Evolutionary conservation across 2,113 vertebrate species (phyloP), one percentile per base, ranked within the genome.

Genomic region (Rhea pennata): DNA sequence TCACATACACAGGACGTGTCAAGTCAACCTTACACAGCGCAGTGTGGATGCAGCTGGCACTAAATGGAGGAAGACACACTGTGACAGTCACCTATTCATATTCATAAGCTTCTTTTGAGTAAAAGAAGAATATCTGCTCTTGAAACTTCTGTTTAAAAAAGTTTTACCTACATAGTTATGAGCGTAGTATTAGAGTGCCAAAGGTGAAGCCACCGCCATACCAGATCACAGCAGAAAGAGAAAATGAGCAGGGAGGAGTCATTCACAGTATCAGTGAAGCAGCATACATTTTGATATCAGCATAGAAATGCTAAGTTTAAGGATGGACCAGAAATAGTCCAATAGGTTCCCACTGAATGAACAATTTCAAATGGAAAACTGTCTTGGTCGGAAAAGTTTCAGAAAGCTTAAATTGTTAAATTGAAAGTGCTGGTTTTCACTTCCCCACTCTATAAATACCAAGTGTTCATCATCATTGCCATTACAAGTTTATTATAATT

Each of bases 321-420:
- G 65, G 51, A 75, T 67, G 0, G 0, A 79, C 19, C 61, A 95
- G 70, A 92, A 91, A 87, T 27, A 91, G 48, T 40, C 44, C 70
- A 78, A 0, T 36, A 39, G 84, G 15, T 87, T 95, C 76, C 86
- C 84, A 82, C 46, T 62, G 58, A 93, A 89, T 76, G 73, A 70
- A 88, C 27, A 24, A 72, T 91, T 96, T 96, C 84, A 69, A 61
- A 53, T 84, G 66, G 76, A 94, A 94, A 92, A 66, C 44, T 84
- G 61, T 72, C 77, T 61, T 72, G 73, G 27, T 50, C 72, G 74
- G 76, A 79, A 88, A 66, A 79, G 58, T 76, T 94, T 59, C 88
- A 94, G 62, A 70, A 61, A 73, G 48, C 88, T 84, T 29, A 22
- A 73, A 56, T 58, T 69, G 44, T 79, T 75, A 26, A 56, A 22